phyloP scores from a whole-genome alignment of 1,140 invertebrate species.

The Cotesia glomerata region DNA sequence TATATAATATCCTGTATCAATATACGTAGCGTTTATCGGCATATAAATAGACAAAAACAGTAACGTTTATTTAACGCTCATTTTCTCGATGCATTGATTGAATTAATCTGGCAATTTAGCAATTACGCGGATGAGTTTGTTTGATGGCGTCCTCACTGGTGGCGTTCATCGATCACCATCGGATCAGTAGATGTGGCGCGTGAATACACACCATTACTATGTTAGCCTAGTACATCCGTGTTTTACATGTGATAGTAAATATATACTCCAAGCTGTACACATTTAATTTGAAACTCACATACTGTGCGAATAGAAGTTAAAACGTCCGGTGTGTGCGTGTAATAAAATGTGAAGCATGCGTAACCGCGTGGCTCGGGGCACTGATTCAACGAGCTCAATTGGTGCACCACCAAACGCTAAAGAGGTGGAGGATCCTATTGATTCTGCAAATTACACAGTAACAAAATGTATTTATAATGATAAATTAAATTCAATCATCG shows the following conservation, averaged over 20 bases:
- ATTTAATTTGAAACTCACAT: neutral
- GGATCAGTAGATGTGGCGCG: conserved; percentile 38
- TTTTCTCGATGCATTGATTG: conserved; percentile 52
- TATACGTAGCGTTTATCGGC: neutral
- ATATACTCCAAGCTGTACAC: neutral
- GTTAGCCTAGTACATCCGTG: neutral
- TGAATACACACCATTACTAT: conserved; percentile 34
- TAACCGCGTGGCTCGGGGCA: conserved; percentile 60
- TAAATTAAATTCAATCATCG: no score
- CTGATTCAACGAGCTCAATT: conserved; percentile 65
- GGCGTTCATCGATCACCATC: conserved; percentile 52
- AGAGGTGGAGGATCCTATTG: conserved; percentile 52
- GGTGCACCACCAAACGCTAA: conserved; percentile 42
- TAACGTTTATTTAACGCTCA: conserved; percentile 34
- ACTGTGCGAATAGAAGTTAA: neutral
- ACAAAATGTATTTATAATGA: no score
- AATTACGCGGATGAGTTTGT: conserved; percentile 63
- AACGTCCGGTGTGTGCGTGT: neutral
- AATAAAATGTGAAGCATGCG: conserved; percentile 37
- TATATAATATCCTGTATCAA: neutral
- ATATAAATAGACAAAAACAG: neutral
- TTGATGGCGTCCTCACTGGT: conserved; percentile 50
- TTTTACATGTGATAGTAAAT: neutral
- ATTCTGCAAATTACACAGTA: conserved; percentile 51
- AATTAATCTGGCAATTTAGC: conserved; percentile 63